Base-by-base conservation (phyloP, 2,888 invertebrate species). In the Ormyrus nitidulus region DNA sequence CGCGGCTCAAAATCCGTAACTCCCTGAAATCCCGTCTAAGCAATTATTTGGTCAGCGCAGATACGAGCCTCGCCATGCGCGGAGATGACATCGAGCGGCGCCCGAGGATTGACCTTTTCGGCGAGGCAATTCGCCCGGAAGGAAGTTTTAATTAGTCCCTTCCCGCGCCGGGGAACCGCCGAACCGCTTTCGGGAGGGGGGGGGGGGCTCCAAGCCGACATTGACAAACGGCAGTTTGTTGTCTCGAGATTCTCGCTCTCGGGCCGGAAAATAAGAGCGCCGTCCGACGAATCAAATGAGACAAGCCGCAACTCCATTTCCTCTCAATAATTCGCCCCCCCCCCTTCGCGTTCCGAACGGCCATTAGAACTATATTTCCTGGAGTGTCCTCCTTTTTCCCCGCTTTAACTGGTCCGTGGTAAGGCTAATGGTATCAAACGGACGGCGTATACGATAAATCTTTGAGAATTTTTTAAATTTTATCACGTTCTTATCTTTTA, bases 101-200 rank as follows among this genome's bases (percentile, higher is more conserved):
- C 10, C 5, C 10, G 66, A 46, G 34, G 34, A 80, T 75, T 34
- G 70, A 80, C 53, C 71, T 73, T 75, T 66, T 75, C 44, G 46
- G 11, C 59, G 34, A 13, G 46, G 66, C 73, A 77, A 77, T 80
- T 73, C 68, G 72, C n/a, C 56, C 53, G 72, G 68, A 73, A 77
- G 80, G 69, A 80, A 77, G 77, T 80, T 80, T 80, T 80, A 80
- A 80, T 80, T 80, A 77, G 77, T 65, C 80, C 69, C 62, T 73
- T 77, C 59, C 64, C 58, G 13, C 51, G 34, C 34, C 34, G 2
- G 34, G 34, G 34, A 34, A 34, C 34, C 34, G 34, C 34, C 34
- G 34, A 34, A 34, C 34, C 34, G 34, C 34, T 68, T 58, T 64
- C 44, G 51, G 34, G 65, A 70, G 44, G 11, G 65, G 49, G 19